These are phyloP conservation scores for Chrosomus eos DNA, from an alignment of 2,797 vertebrate species.

Conservation along the genomic window DNA sequence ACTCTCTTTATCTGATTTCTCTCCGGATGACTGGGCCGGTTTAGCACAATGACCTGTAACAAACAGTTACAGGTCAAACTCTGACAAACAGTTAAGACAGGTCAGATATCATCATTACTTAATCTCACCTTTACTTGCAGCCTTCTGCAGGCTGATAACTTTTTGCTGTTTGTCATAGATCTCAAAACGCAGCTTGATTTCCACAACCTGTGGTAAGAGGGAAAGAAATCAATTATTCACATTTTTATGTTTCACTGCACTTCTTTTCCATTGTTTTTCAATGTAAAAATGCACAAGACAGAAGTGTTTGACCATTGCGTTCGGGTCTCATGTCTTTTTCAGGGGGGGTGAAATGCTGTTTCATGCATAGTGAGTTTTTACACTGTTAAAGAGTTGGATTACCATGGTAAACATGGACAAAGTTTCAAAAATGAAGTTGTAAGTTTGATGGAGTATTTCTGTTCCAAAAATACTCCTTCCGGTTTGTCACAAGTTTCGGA, in stretches of 20 bases:
- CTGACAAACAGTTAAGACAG: not conserved
- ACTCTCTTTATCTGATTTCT: conserved; percentile 76
- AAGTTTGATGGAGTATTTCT: too few species aligned
- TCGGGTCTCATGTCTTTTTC: too few species aligned
- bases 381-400: too few species aligned
- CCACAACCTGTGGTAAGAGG: conserved; percentile 83
- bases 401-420: too few species aligned
- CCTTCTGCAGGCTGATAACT: conserved; percentile 82
- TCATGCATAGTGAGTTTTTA: too few species aligned
- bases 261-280: not conserved
- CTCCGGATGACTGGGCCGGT: conserved; percentile 59
- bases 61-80: conserved; percentile 27
- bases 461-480: too few species aligned
- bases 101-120: not conserved
- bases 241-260: not conserved
- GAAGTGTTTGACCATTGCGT: too few species aligned
- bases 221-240: not conserved
- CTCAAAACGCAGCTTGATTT: conserved; percentile 92
- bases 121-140: conserved; percentile 78
- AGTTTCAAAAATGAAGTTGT: too few species aligned
- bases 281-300: too few species aligned
- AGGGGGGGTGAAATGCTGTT: too few species aligned
- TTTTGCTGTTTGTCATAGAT: conserved; percentile 89
- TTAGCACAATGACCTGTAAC: conserved; percentile 71
- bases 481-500: too few species aligned